These are phyloP conservation scores for Baryphthengus martii DNA, from an alignment of 2,113 vertebrate genomes.

Conservation along the genomic window DNA sequence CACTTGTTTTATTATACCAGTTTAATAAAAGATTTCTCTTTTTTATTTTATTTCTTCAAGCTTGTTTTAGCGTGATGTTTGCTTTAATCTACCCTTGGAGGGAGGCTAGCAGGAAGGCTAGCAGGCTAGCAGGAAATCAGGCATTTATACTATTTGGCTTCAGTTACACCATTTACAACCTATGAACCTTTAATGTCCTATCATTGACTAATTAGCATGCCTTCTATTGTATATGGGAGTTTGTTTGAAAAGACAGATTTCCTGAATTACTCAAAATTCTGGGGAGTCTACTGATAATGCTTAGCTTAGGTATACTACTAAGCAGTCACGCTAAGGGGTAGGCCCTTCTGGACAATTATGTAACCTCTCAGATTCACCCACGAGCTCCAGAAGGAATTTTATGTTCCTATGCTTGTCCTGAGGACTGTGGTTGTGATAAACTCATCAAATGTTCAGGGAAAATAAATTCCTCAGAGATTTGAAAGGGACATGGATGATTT, in stretches of 20 bases:
- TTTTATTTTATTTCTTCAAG: neutral
- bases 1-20: neutral
- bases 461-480: neutral
- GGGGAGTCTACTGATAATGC: neutral
- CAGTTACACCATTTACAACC: neutral
- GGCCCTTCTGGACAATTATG: neutral
- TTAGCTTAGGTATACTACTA: neutral
- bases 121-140: neutral
- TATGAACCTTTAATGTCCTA: neutral
- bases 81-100: neutral
- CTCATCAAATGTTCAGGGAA: neutral
- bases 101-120: neutral
- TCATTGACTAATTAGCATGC: neutral
- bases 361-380: neutral
- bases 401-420: neutral
- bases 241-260: neutral
- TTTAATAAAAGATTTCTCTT: neutral
- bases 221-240: neutral
- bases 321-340: neutral
- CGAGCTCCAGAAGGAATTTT: neutral
- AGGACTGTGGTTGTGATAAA: neutral
- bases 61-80: neutral
- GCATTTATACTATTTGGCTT: neutral
- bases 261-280: neutral
- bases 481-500: neutral